A percentile compares a stretch with the other conserved stretches of the same genome.
These are phyloP conservation scores for Plodia interpunctella DNA, from an alignment of 1,140 invertebrate genomes.

Conservation along the genomic window DNA sequence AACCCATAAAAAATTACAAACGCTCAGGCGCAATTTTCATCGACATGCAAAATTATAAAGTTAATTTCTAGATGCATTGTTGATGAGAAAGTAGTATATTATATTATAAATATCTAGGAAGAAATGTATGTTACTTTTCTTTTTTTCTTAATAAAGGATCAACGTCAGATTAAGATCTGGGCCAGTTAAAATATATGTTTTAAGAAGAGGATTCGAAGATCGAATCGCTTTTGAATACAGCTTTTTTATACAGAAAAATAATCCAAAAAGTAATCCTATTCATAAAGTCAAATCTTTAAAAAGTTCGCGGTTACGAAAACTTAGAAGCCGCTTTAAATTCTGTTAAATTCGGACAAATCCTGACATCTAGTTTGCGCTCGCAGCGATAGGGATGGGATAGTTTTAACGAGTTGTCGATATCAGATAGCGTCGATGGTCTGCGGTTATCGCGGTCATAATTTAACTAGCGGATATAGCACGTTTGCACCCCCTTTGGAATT, in stretches of 20 bases:
- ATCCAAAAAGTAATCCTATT: too few species aligned
- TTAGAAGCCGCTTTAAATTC: too few species aligned
- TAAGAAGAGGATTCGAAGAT: too few species aligned
- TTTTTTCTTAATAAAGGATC: slow-evolving; percentile 27
- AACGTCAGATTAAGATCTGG: slow-evolving; percentile 34
- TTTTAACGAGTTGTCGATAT: slow-evolving; percentile 2
- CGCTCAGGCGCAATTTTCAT: background rate
- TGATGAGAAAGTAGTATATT: background rate
- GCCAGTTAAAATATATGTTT: slow-evolving; percentile 22
- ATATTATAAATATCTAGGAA: too few species aligned
- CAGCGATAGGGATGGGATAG: background rate
- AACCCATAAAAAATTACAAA: background rate
- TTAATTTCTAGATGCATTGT: slow-evolving; percentile 1
- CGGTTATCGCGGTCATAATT: slow-evolving; percentile 1
- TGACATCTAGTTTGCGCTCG: background rate
- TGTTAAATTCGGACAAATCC: background rate
- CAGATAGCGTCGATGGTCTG: background rate
- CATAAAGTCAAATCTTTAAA: too few species aligned
- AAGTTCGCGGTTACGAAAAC: too few species aligned
- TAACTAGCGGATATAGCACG: background rate
- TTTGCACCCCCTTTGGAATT: background rate
- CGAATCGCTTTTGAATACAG: too few species aligned
- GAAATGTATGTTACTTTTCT: background rate
- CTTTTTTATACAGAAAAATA: too few species aligned
- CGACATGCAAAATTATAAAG: background rate